Evolutionary conservation across 2,888 invertebrate species (phyloP).

Genomic region (Meteorus colon): DNA sequence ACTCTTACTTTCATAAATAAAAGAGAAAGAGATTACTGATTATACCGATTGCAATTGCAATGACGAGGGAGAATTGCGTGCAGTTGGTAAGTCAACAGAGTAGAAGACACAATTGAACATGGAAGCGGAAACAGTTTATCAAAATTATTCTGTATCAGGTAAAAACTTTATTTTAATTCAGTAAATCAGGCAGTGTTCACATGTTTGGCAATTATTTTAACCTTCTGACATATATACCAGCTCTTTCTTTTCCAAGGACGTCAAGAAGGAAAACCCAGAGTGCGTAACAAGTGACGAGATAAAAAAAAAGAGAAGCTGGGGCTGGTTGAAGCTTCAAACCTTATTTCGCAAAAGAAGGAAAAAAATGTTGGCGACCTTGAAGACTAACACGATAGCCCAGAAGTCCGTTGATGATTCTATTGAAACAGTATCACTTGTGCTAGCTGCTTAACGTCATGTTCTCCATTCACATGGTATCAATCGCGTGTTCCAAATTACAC

Average conservation of each 20-base stretch:
- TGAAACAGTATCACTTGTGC: constrained; percentile 61
- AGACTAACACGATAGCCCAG: constrained; percentile 59
- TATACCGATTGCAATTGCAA: neutral
- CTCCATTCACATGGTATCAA: constrained; percentile 41
- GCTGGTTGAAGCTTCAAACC: constrained; percentile 35
- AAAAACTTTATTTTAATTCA: neutral
- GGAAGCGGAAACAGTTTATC: constrained; percentile 27
- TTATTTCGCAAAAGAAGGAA: constrained; percentile 55
- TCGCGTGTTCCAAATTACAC: constrained; percentile 22
- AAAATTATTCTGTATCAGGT: neutral
- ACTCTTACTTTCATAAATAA: constrained; percentile 18
- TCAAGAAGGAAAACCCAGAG: constrained; percentile 43
- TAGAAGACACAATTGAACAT: constrained; percentile 29
- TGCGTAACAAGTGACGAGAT: constrained; percentile 40
- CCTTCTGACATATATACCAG: constrained; percentile 26
- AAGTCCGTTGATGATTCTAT: constrained; percentile 60
- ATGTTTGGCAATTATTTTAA: constrained; percentile 25
- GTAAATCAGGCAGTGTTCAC: neutral
- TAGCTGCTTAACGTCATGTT: constrained; percentile 64
- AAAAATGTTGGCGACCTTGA: constrained; percentile 69
- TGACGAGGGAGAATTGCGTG: constrained; percentile 13
- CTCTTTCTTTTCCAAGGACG: constrained; percentile 45
- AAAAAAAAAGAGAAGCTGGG: neutral
- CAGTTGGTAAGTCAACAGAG: constrained; percentile 28
- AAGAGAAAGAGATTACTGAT: constrained; percentile 18